Conservation (phyloP, 2,797 vertebrate genomes). For the Euthynnus affinis region DNA sequence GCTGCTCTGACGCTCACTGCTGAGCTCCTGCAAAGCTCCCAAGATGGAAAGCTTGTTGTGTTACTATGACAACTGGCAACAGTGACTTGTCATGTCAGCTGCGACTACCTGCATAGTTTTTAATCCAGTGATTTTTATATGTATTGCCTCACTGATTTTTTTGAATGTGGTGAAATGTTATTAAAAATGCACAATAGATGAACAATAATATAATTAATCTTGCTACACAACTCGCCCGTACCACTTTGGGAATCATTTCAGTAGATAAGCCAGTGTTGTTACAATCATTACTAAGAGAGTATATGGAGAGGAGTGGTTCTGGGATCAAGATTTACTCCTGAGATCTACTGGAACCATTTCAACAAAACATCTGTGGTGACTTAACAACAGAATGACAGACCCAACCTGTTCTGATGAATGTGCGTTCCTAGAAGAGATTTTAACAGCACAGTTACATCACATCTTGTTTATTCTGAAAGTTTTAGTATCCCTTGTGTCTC, state of each 20-base stretch:
- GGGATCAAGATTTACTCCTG: conserved; percentile 8
- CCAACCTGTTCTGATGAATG: neutral
- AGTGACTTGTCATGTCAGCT: no score
- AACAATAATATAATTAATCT: no score
- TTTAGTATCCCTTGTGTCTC: neutral
- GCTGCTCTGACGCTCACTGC: no score
- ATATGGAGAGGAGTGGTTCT: neutral
- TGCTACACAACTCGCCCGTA: no score
- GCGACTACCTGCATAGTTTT: no score
- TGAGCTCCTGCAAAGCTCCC: no score
- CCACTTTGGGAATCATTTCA: neutral
- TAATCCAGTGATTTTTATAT: no score
- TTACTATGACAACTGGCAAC: no score
- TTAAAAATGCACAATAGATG: no score
- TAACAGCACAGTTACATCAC: conserved; percentile 2
- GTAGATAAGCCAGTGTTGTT: neutral
- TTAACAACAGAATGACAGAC: conserved; percentile 34
- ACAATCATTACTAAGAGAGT: neutral
- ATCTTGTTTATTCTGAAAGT: neutral
- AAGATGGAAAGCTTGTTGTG: no score
- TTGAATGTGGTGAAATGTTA: no score
- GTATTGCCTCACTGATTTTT: no score
- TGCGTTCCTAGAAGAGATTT: conserved; percentile 11
- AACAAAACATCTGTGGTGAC: conserved; percentile 33
- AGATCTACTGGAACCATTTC: neutral